Base-by-base conservation (phyloP, 2,797 vertebrate genomes). In the Parotocinclus haroldoi region DNA sequence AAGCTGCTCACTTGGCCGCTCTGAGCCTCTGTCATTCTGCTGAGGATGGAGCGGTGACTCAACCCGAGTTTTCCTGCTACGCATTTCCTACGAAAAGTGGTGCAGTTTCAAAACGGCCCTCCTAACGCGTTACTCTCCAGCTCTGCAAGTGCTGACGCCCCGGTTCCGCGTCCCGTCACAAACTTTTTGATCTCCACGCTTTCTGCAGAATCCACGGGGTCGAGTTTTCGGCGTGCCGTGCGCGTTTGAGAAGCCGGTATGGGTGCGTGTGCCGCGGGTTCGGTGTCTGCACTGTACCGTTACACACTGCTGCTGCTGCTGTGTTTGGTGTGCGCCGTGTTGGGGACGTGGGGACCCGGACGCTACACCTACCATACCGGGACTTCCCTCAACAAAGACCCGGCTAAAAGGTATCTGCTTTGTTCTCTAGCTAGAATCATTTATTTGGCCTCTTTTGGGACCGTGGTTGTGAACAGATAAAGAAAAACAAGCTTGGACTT, bases 331-430 rank as follows among this genome's bases (percentile, higher is more conserved):
- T 38, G 80, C 61, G 66, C 46, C 0, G 87, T 79, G 3, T 80
- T 84, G 61, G 89, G 81, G 66, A 91, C 89, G 61, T 90, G 89
- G 90, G 89, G 81, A 80, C 89, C 88, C 3, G 87, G 88, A 80
- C 85, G 88, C 58, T 91, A 89, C 80, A 87, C 86, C 67, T 85
- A 84, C 73, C 80, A 84, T 18, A 63, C 76, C 54, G 83, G 83
- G 62, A 76, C 85, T 10, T 81, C 87, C 17, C 74, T 78, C 62
- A 73, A 56, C 82, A 82, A 81, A 78, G 84, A 85, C 38, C 78
- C 80, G 38, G 10, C 83, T 39, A 90, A 88, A 70, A 89, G 86
- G 90, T 91, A 74, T 77, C 40, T 10, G 39, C n/a, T 6, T 27
- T 27, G 5, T 27, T 27, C 5, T 27, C 2, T 27, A 27, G 2